Evolutionary conservation across 2,888 invertebrate genomes (phyloP).

Genomic region (Folsomia manolachei): DNA sequence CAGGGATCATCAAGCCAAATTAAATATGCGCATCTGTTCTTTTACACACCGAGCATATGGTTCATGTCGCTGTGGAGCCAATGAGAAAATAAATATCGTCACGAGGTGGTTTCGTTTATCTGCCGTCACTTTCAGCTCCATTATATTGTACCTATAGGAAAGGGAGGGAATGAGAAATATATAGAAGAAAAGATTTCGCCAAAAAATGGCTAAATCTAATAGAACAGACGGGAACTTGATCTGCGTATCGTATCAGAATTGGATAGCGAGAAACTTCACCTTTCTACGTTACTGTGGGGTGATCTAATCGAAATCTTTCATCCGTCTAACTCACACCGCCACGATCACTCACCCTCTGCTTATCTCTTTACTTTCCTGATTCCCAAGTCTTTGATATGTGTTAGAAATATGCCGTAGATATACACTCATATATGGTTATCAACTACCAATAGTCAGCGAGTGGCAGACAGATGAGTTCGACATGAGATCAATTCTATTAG

Average conservation of each 20-base stretch:
- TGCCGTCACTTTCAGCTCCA: conserved; percentile 12
- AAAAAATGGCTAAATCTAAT: background rate
- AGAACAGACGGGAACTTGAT: background rate
- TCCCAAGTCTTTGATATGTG: no score
- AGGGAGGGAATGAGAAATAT: no score
- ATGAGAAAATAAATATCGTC: conserved; percentile 39
- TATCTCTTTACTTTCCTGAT: background rate
- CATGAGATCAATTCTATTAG: background rate
- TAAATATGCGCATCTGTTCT: conserved; percentile 40
- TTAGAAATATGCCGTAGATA: no score
- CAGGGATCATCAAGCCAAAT: conserved; percentile 33
- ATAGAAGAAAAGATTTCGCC: background rate
- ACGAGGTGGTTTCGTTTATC: no score
- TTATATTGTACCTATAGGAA: background rate
- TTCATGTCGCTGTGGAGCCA: conserved; percentile 21
- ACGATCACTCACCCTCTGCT: background rate
- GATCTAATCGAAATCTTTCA: conserved; percentile 13
- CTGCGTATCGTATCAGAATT: background rate
- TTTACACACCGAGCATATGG: conserved; percentile 29
- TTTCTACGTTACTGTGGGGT: background rate
- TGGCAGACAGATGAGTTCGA: background rate
- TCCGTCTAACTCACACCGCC: background rate
- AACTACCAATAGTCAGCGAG: no score
- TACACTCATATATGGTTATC: no score
- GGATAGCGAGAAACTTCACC: conserved; percentile 2